Evolutionary conservation across 2,888 invertebrate species (phyloP), one percentile per base, ranked within the genome.

Genomic region (Aporophyla nigra): DNA sequence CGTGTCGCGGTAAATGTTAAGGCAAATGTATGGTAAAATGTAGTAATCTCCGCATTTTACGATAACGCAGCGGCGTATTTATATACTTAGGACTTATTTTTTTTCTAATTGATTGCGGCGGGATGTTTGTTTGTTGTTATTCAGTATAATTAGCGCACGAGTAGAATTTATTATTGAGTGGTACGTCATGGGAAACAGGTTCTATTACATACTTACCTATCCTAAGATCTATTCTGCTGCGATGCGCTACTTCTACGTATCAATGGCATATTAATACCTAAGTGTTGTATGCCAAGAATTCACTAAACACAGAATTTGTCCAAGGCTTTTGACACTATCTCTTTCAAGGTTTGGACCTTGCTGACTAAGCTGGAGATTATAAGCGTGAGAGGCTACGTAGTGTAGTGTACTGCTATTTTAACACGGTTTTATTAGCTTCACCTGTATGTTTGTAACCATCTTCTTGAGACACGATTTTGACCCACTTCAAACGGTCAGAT

Each of bases 1-100:
- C 87, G 87, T 87, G 86, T 72, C 12, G 14, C 51, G 59, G 49
- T 40, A 65, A 66, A 74, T 65, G 63, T 70, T 65, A 66, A 71
- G 68, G 69, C 21, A 62, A 67, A 68, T 7, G 19, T 69, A 76
- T 78, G 75, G 75, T 84, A 83, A 76, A 76, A 74, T 84, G 74
- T 84, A 76, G 46, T 76, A 72, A 84, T 76, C 62, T 49, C 56
- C 21, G 21, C 43, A 63, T 67, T 61, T 82, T 77, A 70, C 58
- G n/a, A 70, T 70, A 58, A 12, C 14, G 24, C 59, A 43, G 63
- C 27, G 33, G 49, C 46, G 51, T 70, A 68, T 70, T 58, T 80
- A 69, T 76, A 80, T 62, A 68, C 59, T 59, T 61, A 12, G 27
- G 21, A 0, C 12, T 62, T 76, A 43, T 80, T 65, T 74, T 33